Evolutionary conservation across 1,140 invertebrate species (phyloP).

Genomic region (Drosophila bifasciata): DNA sequence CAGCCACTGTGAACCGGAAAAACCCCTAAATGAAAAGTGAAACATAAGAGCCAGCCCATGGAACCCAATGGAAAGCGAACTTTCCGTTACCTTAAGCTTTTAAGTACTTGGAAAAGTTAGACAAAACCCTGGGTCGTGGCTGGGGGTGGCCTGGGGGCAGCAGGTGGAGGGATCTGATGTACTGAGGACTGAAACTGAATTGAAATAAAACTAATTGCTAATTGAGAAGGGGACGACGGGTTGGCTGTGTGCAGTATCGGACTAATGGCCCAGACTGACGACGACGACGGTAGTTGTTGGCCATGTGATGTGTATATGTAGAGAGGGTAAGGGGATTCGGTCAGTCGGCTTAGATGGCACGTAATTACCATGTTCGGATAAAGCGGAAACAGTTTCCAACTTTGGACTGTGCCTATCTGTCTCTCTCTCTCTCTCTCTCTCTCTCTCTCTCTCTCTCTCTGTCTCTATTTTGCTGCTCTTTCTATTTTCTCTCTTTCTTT

Average conservation of each 20-base stretch:
- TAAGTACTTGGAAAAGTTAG: constrained; percentile 72
- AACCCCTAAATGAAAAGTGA: constrained; percentile 22
- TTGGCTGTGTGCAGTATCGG: constrained; percentile 10
- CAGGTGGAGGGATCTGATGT: constrained; percentile 1
- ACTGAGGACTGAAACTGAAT: constrained; percentile 56
- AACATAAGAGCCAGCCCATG: constrained; percentile 36
- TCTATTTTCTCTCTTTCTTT: constrained; percentile 6
- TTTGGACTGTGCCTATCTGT: constrained; percentile 24
- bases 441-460: constrained; percentile 6
- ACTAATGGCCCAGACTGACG: constrained; percentile 33
- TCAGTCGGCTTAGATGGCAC: constrained; percentile 45
- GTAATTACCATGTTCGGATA: constrained; percentile 69
- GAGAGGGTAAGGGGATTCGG: constrained; percentile 41
- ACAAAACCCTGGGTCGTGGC: constrained; percentile 26
- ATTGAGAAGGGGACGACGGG: constrained; percentile 44
- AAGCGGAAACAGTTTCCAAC: constrained; percentile 59
- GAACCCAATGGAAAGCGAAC: constrained; percentile 34
- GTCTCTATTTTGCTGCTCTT: too few relatives aligned
- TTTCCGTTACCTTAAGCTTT: constrained; percentile 68
- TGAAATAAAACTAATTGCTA: constrained; percentile 79
- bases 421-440: constrained; percentile 21
- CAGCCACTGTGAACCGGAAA: constrained; percentile 42
- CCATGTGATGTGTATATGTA: constrained; percentile 9
- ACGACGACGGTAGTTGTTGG: constrained; percentile 15
- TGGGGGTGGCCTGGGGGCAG: constrained; percentile 7